Percentiles rank a stretch among this genome's conserved stretches.
Conservation (phyloP, 1,140 invertebrate species). For the Hypsibius dujardini region DNA sequence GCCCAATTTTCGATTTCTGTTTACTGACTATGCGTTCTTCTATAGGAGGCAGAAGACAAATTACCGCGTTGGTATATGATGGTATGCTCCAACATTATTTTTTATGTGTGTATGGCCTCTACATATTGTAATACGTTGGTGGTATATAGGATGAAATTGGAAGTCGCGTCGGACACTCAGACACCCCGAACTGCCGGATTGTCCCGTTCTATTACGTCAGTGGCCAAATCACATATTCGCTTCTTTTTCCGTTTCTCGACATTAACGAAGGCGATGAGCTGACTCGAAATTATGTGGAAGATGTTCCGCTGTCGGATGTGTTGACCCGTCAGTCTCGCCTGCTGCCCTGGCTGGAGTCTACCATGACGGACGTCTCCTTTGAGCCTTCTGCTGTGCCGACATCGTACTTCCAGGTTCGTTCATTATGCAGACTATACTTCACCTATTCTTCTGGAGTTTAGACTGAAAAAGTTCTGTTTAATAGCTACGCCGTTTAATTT, state of each 20-base stretch:
- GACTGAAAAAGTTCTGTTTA: no score
- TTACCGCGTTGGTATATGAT: constrained; percentile 62
- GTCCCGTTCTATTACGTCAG: constrained; percentile 58
- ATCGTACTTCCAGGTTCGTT: constrained; percentile 5
- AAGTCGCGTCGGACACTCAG: constrained; percentile 56
- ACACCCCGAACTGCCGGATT: constrained; percentile 56
- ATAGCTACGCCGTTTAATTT: no score
- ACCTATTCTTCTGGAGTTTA: no score
- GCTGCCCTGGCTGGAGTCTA: constrained; percentile 34
- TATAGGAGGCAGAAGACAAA: constrained; percentile 30
- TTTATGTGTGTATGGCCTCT: no score
- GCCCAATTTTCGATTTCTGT: neutral
- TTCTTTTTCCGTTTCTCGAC: constrained; percentile 54
- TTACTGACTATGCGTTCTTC: neutral
- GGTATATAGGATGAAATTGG: constrained; percentile 89
- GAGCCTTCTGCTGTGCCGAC: constrained; percentile 32
- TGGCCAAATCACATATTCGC: constrained; percentile 49
- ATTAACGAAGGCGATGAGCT: constrained; percentile 36
- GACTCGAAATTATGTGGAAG: constrained; percentile 13
- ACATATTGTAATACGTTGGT: no score
- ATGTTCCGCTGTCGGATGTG: neutral
- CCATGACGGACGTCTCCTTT: constrained; percentile 57
- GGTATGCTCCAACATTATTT: no score
- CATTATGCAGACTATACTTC: no score
- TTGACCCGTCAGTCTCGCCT: constrained; percentile 8